These are phyloP conservation scores for Mactromeris polynyma DNA, from an alignment of 2,888 invertebrate species.

Conservation along the genomic window DNA sequence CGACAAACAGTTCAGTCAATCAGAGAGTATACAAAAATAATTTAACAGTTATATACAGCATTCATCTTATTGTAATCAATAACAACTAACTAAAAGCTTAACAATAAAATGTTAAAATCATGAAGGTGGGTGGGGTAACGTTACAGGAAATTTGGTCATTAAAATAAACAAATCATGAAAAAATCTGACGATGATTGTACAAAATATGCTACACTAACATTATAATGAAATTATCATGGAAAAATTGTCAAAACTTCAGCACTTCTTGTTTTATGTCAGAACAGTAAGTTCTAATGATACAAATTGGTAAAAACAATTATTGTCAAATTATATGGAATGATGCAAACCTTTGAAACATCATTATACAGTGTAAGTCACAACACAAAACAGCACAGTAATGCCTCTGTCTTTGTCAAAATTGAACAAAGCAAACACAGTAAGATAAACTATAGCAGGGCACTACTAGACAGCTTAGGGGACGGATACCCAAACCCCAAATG, in stretches of 20 bases:
- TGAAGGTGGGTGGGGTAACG: constrained; percentile 3
- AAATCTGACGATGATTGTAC: not conserved
- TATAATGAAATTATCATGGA: not conserved
- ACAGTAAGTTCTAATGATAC: not conserved
- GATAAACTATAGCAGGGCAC: too few species aligned
- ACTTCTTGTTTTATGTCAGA: not conserved
- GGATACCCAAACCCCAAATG: too few species aligned
- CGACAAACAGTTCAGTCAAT: constrained; percentile 20
- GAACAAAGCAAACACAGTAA: too few species aligned
- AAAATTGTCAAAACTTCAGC: not conserved
- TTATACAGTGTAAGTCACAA: too few species aligned
- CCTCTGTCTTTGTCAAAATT: too few species aligned
- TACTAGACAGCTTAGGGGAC: too few species aligned
- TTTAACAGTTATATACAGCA: constrained; percentile 42
- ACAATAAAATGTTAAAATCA: constrained; percentile 7
- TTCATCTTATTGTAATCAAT: constrained; percentile 12
- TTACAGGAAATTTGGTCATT: constrained; percentile 8
- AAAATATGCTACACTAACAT: not conserved
- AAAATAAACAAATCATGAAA: not conserved
- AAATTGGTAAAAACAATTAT: not conserved
- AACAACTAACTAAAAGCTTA: constrained; percentile 17
- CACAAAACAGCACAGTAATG: too few species aligned
- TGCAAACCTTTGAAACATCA: not conserved
- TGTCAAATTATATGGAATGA: not conserved
- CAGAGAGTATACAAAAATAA: constrained; percentile 40